Base-by-base conservation (phyloP, 2,113 vertebrate species). In the Phainopepla nitens region DNA sequence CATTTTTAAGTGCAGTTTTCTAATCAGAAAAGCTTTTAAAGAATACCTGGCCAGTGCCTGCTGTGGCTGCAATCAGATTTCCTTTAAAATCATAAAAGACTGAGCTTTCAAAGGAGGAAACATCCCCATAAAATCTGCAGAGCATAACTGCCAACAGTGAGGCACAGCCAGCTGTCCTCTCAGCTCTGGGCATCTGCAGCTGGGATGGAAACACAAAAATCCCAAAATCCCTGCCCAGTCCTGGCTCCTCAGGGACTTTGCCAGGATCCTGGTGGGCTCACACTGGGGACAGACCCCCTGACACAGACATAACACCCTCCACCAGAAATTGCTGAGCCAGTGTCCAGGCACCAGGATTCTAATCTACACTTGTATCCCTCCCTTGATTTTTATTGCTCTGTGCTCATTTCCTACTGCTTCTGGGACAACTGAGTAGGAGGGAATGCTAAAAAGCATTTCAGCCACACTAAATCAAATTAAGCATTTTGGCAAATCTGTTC, bases 1-100 rank as follows among this genome's bases (percentile, higher is more conserved):
- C 80, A 86, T 45, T 71, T 71, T 79, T 51, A 69, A 94, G 41
- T 13, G 23, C 9, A 35, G 62, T 58, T 61, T 83, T 81, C 76
- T 78, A 86, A 94, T 77, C 56, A 90, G 51, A 89, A 94, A 87
- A 75, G 39, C 71, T 92, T 88, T 73, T 66, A 64, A 84, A 82
- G 61, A 51, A 47, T 87, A 89, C 69, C 65, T 84, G 64, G 71
- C 21, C 45, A 47, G 24, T 41, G 60, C 79, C 83, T 81, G 79
- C 58, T 92, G 60, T 54, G 89, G 68, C 28, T 70, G 60, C 60
- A 90, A 70, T 66, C 79, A 86, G 23, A 70, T 90, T 86, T 84
- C 71, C 35, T 86, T 89, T 80, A 70, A 86, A 80, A 54, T 29
- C 58, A 66, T 29, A 35, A 66, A 65, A 44, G 39, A 64, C 11